Evolutionary conservation across 2,888 invertebrate genomes (phyloP).

Genomic region (Harpalus rufipes): DNA sequence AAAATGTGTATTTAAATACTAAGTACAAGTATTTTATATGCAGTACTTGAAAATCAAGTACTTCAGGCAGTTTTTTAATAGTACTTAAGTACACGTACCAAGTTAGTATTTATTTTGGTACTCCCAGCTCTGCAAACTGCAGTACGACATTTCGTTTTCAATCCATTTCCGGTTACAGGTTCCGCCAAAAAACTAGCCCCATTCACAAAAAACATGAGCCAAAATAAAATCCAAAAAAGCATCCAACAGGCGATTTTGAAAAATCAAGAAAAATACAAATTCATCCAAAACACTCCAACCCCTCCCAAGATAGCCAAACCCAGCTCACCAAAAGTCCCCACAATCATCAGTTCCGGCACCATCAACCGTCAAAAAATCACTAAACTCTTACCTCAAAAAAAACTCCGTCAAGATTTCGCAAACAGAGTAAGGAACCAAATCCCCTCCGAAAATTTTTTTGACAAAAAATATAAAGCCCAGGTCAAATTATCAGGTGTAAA

Average conservation of each 20-base stretch:
- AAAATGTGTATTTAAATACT: too few relatives aligned
- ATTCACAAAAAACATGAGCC: neutral
- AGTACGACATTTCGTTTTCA: too few relatives aligned
- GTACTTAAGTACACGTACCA: too few relatives aligned
- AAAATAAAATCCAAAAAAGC: neutral
- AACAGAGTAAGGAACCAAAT: too few relatives aligned
- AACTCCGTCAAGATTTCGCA: neutral
- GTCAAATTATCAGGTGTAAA: too few relatives aligned
- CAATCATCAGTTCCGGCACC: slow-evolving; percentile 20
- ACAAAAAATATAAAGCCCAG: too few relatives aligned
- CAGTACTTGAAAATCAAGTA: too few relatives aligned
- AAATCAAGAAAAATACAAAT: slow-evolving; percentile 44
- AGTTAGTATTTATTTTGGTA: too few relatives aligned
- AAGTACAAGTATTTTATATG: too few relatives aligned
- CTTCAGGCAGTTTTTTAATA: too few relatives aligned
- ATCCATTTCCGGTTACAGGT: neutral
- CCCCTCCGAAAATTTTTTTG: too few relatives aligned
- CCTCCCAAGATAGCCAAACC: neutral
- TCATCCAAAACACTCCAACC: neutral
- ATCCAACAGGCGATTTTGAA: slow-evolving; percentile 14
- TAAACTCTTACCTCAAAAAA: neutral
- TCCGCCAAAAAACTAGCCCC: neutral
- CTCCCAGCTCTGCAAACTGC: too few relatives aligned
- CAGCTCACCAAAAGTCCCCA: neutral
- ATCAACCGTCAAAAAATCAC: neutral